These are phyloP conservation scores for Microdon myrmicae DNA, from an alignment of 2,888 invertebrate genomes.

Conservation along the genomic window DNA sequence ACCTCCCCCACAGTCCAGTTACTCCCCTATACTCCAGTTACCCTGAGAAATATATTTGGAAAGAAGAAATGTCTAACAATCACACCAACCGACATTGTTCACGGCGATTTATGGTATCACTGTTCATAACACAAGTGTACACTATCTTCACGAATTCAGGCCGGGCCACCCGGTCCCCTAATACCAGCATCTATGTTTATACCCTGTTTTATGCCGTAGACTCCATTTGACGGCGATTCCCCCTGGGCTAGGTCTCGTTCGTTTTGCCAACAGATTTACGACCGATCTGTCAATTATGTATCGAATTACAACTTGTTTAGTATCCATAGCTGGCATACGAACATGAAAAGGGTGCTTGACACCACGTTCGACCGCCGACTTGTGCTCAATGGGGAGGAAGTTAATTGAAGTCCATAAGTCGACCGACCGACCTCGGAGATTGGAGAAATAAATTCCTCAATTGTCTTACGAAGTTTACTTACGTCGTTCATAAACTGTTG, in stretches of 20 bases:
- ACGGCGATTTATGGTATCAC: constrained; percentile 35
- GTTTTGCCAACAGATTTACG: constrained; percentile 64
- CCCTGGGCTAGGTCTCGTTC: constrained; percentile 44
- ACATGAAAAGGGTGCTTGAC: constrained; percentile 27
- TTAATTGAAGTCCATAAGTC: constrained; percentile 59
- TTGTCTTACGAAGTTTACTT: constrained; percentile 37
- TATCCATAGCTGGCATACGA: constrained; percentile 55
- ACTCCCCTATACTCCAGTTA: constrained; percentile 18
- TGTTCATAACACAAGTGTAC: constrained; percentile 46
- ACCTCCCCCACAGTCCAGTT: constrained; percentile 17
- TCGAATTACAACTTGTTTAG: constrained; percentile 67
- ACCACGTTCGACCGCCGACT: neutral
- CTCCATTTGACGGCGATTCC: constrained; percentile 50
- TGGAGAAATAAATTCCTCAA: constrained; percentile 42
- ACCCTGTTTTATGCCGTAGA: constrained; percentile 38
- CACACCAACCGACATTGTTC: constrained; percentile 14
- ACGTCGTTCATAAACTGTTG: constrained; percentile 33
- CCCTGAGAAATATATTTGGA: constrained; percentile 35
- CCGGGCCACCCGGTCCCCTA: neutral
- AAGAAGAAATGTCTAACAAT: constrained; percentile 34
- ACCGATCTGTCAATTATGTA: constrained; percentile 67
- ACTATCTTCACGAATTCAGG: neutral
- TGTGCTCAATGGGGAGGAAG: constrained; percentile 52
- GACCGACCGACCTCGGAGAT: constrained; percentile 9
- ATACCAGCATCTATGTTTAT: constrained; percentile 35